A percentile compares a stretch with the other conserved stretches of the same genome.
Conservation (phyloP, 2,113 vertebrate genomes). For the Prochilodus magdalenae region DNA sequence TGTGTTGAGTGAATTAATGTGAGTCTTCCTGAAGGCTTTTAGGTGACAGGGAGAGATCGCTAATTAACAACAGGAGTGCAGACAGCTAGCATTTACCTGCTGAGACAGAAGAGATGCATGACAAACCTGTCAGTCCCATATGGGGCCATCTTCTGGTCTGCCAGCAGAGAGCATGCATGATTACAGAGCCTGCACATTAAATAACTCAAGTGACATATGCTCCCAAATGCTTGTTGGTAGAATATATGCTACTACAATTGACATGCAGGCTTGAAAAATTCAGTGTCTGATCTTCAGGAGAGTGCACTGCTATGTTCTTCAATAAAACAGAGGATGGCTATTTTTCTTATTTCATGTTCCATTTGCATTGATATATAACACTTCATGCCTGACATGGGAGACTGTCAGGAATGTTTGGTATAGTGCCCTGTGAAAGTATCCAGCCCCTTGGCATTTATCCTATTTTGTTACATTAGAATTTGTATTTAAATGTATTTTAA, state of each 20-base stretch:
- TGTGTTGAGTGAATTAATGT: conserved; percentile 46
- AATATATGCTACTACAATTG: conserved; percentile 27
- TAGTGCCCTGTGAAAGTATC: no score
- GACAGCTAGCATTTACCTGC: conserved; percentile 52
- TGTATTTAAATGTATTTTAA: no score
- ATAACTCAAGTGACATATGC: conserved; percentile 32
- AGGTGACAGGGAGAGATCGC: conserved; percentile 60
- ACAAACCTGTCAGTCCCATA: conserved; percentile 43
- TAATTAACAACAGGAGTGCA: conserved; percentile 63
- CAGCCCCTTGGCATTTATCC: no score
- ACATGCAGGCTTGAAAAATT: neutral
- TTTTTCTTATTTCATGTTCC: neutral
- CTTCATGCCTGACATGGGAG: no score
- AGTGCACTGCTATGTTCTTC: neutral
- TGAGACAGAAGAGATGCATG: conserved; percentile 39
- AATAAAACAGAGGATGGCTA: neutral
- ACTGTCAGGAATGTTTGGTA: no score
- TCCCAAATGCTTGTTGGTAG: conserved; percentile 23
- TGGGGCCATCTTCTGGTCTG: conserved; percentile 25
- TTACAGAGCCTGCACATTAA: conserved; percentile 36
- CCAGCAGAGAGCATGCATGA: conserved; percentile 37
- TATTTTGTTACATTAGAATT: no score
- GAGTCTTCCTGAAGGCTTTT: conserved; percentile 66
- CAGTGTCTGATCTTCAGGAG: no score
- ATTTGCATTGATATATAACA: neutral